Conservation (phyloP, 1,140 invertebrate genomes). For the Galleria mellonella region DNA sequence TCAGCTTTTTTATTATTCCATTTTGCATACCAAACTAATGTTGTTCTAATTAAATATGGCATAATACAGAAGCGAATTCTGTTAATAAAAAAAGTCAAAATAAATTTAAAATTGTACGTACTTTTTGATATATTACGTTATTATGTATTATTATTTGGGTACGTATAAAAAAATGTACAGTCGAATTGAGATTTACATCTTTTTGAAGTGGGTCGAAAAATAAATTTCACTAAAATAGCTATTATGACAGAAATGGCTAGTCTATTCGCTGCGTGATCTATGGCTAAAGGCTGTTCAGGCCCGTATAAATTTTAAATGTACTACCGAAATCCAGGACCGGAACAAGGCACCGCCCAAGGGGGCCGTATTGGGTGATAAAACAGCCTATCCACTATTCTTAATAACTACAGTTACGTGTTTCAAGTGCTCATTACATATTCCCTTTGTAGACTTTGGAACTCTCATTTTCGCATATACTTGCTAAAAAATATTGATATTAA, state of each 20-base stretch:
- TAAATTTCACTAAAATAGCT: neutral
- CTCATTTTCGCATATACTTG: conserved; percentile 12
- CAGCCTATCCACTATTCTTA: neutral
- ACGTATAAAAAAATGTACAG: no score
- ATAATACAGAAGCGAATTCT: no score
- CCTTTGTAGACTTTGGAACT: conserved; percentile 12
- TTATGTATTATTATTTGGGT: no score
- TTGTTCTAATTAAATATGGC: no score
- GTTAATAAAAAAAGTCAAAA: no score
- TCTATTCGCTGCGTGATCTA: neutral
- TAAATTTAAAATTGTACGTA: no score
- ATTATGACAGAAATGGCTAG: neutral
- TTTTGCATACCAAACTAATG: no score
- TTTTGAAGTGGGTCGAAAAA: no score
- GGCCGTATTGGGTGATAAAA: neutral
- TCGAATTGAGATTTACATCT: no score
- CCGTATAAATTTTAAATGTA: neutral
- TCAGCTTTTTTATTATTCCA: no score
- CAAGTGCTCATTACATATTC: conserved; percentile 1
- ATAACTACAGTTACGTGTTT: conserved; percentile 1
- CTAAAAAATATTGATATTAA: conserved; percentile 13
- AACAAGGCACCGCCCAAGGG: neutral
- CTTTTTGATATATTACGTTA: no score
- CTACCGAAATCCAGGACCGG: neutral
- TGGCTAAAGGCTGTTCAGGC: neutral